Evolutionary conservation across 2,888 invertebrate species (phyloP), one percentile per base, ranked within the genome.

Genomic region (Cetonia aurata): DNA sequence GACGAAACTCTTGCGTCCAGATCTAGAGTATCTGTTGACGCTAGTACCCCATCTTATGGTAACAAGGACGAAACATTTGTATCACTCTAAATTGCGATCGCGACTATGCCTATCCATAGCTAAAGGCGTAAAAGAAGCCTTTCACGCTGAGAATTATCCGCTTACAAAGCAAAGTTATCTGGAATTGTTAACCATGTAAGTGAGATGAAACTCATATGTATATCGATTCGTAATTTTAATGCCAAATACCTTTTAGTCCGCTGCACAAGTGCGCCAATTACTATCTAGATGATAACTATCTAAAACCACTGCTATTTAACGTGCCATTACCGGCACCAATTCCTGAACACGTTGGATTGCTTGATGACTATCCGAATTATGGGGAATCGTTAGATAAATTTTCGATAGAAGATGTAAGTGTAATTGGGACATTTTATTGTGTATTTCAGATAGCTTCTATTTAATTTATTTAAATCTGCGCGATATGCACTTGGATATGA

Each of bases 361-460:
- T 46, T 6, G 70, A 70, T 37, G 50, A 70, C 13, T 70, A 70
- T 48, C 70, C 70, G 6, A 56, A 70, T 48, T 70, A 70, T 44
- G 50, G 57, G 0, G 66, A 66, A 8, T 12, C 25, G 6, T 4
- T 66, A 17, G 70, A 70, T 12, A 50, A 48, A 0, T 17, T 57
- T 3, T n/a, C 46, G 6, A 37, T 19, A 9, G 65, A 55, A 33
- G 62, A 70, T 31, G 70, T 70, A 31, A 69, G 37, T 37, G 6
- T n/a, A n/a, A n/a, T n/a, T n/a, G n/a, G n/a, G n/a, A n/a, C n/a
- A n/a, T n/a, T n/a, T n/a, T n/a, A n/a, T n/a, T n/a, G n/a, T n/a
- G n/a, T n/a, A n/a, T n/a, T n/a, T n/a, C n/a, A n/a, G n/a, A n/a
- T n/a, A n/a, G n/a, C n/a, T n/a, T n/a, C n/a, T n/a, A n/a, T n/a